Percentiles rank a stretch among this genome's conserved stretches.
phyloP scores from a whole-genome alignment of 2,113 vertebrate genomes.

The Pagrus major region DNA sequence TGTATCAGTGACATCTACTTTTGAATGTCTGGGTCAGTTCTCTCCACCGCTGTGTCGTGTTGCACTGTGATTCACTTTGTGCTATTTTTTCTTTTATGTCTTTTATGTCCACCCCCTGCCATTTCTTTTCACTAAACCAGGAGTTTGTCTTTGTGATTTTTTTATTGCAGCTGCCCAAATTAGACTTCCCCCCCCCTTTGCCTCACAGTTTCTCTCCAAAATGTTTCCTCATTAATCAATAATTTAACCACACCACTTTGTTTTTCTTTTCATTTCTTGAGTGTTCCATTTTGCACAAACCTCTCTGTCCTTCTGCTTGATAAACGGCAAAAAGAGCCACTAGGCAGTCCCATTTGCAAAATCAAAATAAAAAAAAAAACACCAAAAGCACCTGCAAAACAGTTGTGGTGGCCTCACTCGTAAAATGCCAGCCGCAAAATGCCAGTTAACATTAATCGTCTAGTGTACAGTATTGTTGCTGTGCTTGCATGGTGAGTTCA shows the following conservation, averaged over 20 bases:
- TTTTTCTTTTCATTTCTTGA: not conserved
- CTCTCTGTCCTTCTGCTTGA: not conserved
- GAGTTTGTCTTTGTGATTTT: not conserved
- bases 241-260: not conserved
- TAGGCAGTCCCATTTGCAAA: not conserved
- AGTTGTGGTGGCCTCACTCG: not conserved
- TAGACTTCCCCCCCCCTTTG: not conserved
- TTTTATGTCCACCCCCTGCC: not conserved
- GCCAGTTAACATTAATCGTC: slow-evolving; percentile 16
- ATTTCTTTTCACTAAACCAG: not conserved
- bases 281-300: not conserved
- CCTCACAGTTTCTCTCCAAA: not conserved
- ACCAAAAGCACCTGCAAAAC: not conserved
- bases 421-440: not conserved
- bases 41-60: not conserved
- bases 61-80: slow-evolving; percentile 27
- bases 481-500: slow-evolving; percentile 36
- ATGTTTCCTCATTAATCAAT: slow-evolving; percentile 15
- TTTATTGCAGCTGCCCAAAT: not conserved
- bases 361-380: no score
- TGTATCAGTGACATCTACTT: slow-evolving; percentile 40
- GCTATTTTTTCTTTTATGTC: not conserved
- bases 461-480: slow-evolving; percentile 23
- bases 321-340: not conserved
- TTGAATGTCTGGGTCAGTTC: slow-evolving; percentile 32